Percentiles rank a stretch among this genome's conserved stretches.
Conservation (phyloP, 1,140 invertebrate species). For the Lasaia peninsularis region DNA sequence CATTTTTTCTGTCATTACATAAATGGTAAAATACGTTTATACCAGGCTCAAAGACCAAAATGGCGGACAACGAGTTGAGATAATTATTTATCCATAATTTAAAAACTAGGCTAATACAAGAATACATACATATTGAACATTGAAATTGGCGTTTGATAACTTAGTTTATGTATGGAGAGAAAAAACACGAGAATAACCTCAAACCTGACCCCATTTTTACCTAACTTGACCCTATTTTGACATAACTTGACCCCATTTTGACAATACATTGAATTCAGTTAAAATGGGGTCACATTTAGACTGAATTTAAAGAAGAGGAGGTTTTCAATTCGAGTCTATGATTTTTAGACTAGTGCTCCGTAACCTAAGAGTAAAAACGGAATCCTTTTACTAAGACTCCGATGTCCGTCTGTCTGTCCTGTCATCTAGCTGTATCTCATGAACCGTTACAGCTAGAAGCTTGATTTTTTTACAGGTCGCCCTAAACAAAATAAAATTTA, state of each 20-base stretch:
- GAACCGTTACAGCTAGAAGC: no score
- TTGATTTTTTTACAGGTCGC: no score
- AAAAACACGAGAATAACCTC: background rate
- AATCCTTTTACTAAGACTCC: no score
- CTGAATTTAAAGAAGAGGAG: no score
- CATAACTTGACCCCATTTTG: background rate
- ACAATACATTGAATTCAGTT: no score
- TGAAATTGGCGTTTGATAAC: background rate
- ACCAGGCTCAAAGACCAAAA: background rate
- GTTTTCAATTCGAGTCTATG: no score
- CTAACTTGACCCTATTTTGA: background rate
- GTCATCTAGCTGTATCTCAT: no score
- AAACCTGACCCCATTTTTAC: background rate
- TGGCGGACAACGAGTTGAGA: background rate
- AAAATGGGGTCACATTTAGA: no score
- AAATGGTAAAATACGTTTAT: background rate
- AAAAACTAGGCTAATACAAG: background rate
- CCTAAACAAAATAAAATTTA: no score
- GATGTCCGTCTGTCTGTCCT: no score
- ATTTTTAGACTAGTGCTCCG: no score
- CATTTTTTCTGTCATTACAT: background rate
- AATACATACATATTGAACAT: background rate
- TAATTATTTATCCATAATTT: slow-evolving; percentile 1
- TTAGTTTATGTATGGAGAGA: background rate
- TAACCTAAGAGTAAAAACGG: no score